phyloP scores from a whole-genome alignment of 2,113 vertebrate genomes.

The Alethe diademata region DNA sequence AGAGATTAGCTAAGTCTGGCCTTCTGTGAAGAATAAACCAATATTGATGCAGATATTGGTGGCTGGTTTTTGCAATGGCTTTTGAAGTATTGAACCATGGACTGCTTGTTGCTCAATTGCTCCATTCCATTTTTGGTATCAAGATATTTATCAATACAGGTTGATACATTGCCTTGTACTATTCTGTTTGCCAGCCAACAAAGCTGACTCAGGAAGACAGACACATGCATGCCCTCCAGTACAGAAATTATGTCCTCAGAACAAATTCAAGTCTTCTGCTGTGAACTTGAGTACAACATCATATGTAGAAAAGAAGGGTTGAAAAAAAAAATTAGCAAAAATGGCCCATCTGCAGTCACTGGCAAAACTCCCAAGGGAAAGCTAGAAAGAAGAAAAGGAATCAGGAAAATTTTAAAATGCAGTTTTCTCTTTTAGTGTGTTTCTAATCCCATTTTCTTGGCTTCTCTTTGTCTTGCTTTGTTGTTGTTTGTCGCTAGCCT shows the following conservation, averaged over 20 bases:
- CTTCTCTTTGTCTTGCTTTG: neutral
- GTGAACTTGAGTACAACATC: neutral
- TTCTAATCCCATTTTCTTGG: constrained; percentile 19
- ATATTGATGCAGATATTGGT: neutral
- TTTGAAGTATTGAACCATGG: neutral
- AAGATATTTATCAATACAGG: neutral
- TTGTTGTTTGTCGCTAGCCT: neutral
- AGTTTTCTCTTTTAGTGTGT: neutral
- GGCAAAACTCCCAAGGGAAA: neutral
- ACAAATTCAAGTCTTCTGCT: neutral
- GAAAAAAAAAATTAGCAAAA: neutral
- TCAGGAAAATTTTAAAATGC: neutral
- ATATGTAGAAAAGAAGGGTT: neutral
- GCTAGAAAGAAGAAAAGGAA: neutral
- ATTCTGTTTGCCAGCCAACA: neutral
- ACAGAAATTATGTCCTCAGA: neutral
- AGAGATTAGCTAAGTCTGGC: neutral
- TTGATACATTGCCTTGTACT: neutral
- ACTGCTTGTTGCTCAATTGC: neutral
- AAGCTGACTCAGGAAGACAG: neutral
- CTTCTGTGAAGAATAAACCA: neutral
- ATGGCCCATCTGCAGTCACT: neutral
- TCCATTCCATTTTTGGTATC: neutral
- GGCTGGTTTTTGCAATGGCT: neutral
- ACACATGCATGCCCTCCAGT: neutral